phyloP scores from a whole-genome alignment of 2,113 vertebrate species.

The Panurus biarmicus region DNA sequence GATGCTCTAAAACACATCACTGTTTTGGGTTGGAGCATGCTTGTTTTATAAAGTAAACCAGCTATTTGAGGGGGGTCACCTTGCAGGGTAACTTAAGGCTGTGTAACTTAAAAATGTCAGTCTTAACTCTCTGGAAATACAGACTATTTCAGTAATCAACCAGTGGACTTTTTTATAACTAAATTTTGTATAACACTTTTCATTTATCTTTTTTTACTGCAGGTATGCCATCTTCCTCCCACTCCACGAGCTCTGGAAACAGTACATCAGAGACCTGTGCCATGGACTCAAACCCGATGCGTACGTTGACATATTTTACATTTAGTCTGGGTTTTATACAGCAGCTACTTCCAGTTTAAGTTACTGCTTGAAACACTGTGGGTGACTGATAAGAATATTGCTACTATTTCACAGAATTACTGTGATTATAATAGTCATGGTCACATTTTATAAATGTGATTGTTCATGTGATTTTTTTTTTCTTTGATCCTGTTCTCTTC shows the following conservation, averaged over 20 bases:
- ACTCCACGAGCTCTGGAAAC: conserved; percentile 89
- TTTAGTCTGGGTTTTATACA: neutral
- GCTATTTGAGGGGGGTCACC: neutral
- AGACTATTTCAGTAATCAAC: neutral
- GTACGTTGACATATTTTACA: conserved; percentile 62
- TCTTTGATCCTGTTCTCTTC: neutral
- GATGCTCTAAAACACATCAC: neutral
- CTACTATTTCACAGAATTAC: neutral
- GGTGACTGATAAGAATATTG: neutral
- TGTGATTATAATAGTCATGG: rapidly evolving
- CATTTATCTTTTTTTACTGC: neutral
- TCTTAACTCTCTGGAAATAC: neutral
- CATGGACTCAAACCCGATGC: conserved; percentile 75
- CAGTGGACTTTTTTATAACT: neutral
- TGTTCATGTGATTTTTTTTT: neutral
- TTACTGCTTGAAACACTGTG: neutral
- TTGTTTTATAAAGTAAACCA: neutral
- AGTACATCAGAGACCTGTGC: conserved; percentile 86
- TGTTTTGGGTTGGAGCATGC: rapidly evolving
- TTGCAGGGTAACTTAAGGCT: neutral
- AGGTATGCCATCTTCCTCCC: conserved; percentile 89
- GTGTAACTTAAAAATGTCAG: neutral
- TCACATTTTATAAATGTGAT: neutral
- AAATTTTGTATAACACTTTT: neutral
- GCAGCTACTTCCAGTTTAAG: neutral